Percentiles rank a stretch among this genome's conserved stretches.
Conservation (phyloP, 2,797 vertebrate species). For the Trachurus trachurus region DNA sequence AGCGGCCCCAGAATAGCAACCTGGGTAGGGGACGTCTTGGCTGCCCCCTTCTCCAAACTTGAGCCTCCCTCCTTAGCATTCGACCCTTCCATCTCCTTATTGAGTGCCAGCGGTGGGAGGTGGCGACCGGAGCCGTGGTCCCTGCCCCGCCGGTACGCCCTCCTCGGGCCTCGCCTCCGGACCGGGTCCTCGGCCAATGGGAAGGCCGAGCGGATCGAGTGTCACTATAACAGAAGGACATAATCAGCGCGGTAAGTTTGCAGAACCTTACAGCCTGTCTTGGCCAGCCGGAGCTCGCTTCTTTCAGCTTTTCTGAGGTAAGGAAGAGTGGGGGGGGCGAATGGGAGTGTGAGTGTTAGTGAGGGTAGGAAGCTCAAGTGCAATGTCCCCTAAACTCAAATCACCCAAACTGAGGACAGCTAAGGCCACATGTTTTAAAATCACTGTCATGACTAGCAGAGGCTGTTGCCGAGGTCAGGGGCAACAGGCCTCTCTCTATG, state of each 20-base stretch:
- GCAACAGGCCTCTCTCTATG: conserved; percentile 5
- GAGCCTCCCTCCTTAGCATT: conserved; percentile 80
- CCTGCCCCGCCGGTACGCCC: conserved; percentile 43
- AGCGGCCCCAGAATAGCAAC: conserved; percentile 91
- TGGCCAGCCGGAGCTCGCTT: conserved; percentile 88
- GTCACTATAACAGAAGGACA: conserved; percentile 94
- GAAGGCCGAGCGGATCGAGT: conserved; percentile 86
- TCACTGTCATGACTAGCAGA: conserved; percentile 54
- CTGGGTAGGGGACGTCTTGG: conserved; percentile 63
- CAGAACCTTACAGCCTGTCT: conserved; percentile 88
- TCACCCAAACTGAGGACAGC: conserved; percentile 46
- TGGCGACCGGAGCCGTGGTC: conserved; percentile 75
- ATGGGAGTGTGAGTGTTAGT: conserved; percentile 51
- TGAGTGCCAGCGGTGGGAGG: conserved; percentile 86
- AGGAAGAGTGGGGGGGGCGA: conserved; percentile 65
- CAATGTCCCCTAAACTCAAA: conserved; percentile 45
- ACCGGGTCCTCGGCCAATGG: conserved; percentile 85
- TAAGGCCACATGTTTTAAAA: conserved; percentile 61
- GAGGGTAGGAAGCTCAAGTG: conserved; percentile 41
- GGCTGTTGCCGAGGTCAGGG: conserved; percentile 32
- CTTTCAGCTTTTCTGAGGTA: conserved; percentile 91
- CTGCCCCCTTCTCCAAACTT: conserved; percentile 79
- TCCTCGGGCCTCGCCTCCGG: conserved; percentile 59
- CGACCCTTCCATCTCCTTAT: conserved; percentile 86
- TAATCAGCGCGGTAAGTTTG: conserved; percentile 85